Percentiles rank a stretch among this genome's conserved stretches.
Evolutionary conservation across 2,888 invertebrate genomes (phyloP).

Genomic region (Diogma glabrata): DNA sequence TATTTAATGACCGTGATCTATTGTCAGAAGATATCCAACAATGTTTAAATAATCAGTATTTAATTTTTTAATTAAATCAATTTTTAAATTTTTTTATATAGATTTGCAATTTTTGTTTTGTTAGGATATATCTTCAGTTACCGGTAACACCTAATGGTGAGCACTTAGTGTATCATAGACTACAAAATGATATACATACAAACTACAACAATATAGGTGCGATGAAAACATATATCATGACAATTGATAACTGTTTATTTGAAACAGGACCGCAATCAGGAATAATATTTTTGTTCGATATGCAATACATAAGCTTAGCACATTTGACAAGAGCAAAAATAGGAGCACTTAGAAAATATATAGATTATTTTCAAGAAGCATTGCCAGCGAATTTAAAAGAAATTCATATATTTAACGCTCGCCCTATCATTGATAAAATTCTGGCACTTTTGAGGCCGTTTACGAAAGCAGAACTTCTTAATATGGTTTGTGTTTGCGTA

Average conservation of each 20-base stretch:
- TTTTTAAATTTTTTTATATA: neutral
- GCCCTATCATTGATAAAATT: conserved; percentile 45
- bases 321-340: conserved; percentile 48
- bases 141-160: conserved; percentile 48
- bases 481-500: too few species aligned
- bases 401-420: conserved; percentile 54
- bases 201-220: conserved; percentile 48
- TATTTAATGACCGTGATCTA: conserved; percentile 47
- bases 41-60: conserved; percentile 39
- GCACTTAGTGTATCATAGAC: conserved; percentile 48
- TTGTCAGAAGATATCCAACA: conserved; percentile 31
- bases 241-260: conserved; percentile 44
- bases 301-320: conserved; percentile 48
- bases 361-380: conserved; percentile 57
- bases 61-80: neutral
- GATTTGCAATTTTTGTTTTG: too few species aligned
- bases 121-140: conserved; percentile 44
- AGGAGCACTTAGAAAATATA: conserved; percentile 47
- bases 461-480: conserved; percentile 46
- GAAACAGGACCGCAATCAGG: conserved; percentile 50
- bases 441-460: conserved; percentile 46
- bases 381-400: conserved; percentile 52
- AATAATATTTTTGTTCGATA: conserved; percentile 54
- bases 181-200: conserved; percentile 44
- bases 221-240: conserved; percentile 47